Evolutionary conservation across 2,113 vertebrate species (phyloP).

Genomic region (Bambusicola thoracicus): DNA sequence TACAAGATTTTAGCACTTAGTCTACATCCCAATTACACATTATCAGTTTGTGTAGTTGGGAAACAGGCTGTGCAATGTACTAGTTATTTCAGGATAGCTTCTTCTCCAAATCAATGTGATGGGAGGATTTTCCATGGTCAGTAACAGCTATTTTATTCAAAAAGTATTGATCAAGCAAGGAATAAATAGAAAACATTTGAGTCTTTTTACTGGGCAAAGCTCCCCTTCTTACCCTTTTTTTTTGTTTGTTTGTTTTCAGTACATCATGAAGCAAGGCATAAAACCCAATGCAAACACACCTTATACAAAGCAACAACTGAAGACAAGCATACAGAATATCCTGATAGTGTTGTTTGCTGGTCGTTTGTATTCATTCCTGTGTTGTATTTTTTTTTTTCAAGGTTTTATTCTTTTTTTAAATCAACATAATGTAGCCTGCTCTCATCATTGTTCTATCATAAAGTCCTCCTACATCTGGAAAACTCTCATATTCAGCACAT

Average conservation of each 20-base stretch:
- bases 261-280: background rate
- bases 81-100: slow-evolving; percentile 26
- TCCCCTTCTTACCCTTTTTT: background rate
- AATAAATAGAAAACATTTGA: background rate
- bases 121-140: background rate
- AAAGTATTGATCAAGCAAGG: background rate
- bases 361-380: background rate
- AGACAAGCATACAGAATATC: background rate
- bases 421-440: background rate
- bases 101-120: background rate
- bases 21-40: slow-evolving; percentile 26
- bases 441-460: background rate
- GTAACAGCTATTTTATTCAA: background rate
- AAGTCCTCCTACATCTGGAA: background rate
- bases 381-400: background rate
- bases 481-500: background rate
- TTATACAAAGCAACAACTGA: background rate
- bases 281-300: background rate
- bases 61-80: background rate
- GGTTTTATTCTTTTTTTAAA: background rate
- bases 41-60: background rate
- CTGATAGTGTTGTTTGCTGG: accelerated
- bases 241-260: background rate
- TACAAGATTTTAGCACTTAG: slow-evolving; percentile 49
- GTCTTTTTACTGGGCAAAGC: background rate